Evolutionary conservation across 1,140 invertebrate genomes (phyloP), one percentile per base, ranked within the genome.

Genomic region (Drosophila melanica): DNA sequence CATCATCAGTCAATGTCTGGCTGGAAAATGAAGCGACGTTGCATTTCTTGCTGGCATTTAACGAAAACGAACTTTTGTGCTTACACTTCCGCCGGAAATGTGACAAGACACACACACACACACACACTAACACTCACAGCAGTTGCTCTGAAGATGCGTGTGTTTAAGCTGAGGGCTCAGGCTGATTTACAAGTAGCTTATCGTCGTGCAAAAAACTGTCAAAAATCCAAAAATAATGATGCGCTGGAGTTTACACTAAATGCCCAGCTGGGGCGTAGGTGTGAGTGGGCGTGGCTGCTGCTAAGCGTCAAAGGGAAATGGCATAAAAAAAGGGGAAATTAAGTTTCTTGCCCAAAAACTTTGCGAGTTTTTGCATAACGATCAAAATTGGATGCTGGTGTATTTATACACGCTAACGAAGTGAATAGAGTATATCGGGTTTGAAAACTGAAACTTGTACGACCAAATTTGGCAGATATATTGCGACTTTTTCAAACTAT

Each of bases 121-220:
- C 62, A 68, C 27, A 41, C 50, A 62, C 50, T 30, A 33, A 47
- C 48, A 41, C 44, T 35, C 1, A 42, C 18, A 14, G 1, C 59
- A 64, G 53, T 60, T 50, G 54, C 48, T 67, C 30, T 41, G 65
- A 79, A 81, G 79, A 77, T 70, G 72, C 79, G 77, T 59, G 75
- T 57, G 54, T 18, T 66, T 76, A 68, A 69, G 71, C 53, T 64
- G 54, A 50, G 33, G 48, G 79, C 67, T 79, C 62, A 69, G 76
- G 75, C 82, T 87, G 82, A 87, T 87, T 87, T 89, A 89, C 82
- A 89, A 87, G 82, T 89, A 89, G 82, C 82, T 89, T 87, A 89
- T 70, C 82, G 86, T 50, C 64, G 44, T 47, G 51, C 55, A 82
- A 86, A 82, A 87, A 87, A 87, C 82, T 87, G 82, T 87, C 79